These are phyloP conservation scores for Andrena minutula DNA, from an alignment of 2,888 invertebrate species.

Conservation along the genomic window DNA sequence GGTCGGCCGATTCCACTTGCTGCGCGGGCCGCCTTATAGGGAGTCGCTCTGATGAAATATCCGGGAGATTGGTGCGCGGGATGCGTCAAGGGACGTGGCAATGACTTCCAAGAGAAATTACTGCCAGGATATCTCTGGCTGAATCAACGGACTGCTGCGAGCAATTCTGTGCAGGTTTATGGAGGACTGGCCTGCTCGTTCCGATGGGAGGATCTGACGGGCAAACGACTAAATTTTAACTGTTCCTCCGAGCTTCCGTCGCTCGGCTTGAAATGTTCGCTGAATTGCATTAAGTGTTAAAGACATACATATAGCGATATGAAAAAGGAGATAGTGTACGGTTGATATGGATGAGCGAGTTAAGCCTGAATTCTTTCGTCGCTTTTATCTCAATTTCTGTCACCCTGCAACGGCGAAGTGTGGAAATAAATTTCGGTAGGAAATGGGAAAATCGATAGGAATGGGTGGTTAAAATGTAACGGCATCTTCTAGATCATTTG, in stretches of 20 bases:
- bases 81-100: constrained; percentile 17
- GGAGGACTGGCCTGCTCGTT: constrained; percentile 1
- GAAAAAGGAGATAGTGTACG: too few species aligned
- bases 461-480: too few species aligned
- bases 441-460: too few species aligned
- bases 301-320: too few species aligned
- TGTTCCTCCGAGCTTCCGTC: constrained; percentile 4
- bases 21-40: constrained; percentile 15
- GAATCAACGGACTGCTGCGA: constrained; percentile 20
- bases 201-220: neutral
- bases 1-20: constrained; percentile 33
- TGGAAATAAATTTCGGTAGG: too few species aligned
- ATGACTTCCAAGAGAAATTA: constrained; percentile 27
- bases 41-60: constrained; percentile 10
- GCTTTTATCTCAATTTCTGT: too few species aligned
- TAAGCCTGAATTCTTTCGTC: too few species aligned
- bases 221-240: neutral
- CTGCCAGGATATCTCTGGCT: constrained; percentile 3
- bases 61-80: constrained; percentile 11
- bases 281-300: too few species aligned
- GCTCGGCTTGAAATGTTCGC: neutral
- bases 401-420: too few species aligned
- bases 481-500: neutral
- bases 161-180: constrained; percentile 5
- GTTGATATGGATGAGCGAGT: too few species aligned